phyloP scores from a whole-genome alignment of 2,888 invertebrate species.

The Agonopterix subpropinquella region DNA sequence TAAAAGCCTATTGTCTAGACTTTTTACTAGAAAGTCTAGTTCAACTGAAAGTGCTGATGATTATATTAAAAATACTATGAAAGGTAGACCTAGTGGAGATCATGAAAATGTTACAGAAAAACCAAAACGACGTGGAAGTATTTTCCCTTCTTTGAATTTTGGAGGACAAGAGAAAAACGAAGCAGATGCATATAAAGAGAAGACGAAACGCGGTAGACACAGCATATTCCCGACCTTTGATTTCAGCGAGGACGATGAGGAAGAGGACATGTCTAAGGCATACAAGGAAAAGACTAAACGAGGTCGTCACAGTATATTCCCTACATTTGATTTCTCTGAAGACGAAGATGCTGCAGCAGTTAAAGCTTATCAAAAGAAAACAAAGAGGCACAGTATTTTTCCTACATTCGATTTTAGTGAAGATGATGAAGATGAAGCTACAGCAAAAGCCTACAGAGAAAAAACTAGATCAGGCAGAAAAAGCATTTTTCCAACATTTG shows the following conservation, averaged over 20 bases:
- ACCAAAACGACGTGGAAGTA: slow-evolving; percentile 48
- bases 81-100: slow-evolving; percentile 37
- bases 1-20: slow-evolving; percentile 45
- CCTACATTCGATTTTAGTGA: slow-evolving; percentile 58
- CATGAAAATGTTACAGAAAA: slow-evolving; percentile 37
- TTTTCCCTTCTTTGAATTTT: slow-evolving; percentile 46
- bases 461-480: slow-evolving; percentile 51
- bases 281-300: slow-evolving; percentile 56
- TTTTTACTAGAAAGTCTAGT: slow-evolving; percentile 49
- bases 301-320: slow-evolving; percentile 56
- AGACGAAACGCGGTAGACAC: slow-evolving; percentile 17
- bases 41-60: slow-evolving; percentile 50
- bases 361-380: slow-evolving; percentile 43
- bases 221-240: slow-evolving; percentile 41
- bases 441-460: slow-evolving; percentile 47
- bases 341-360: slow-evolving; percentile 49
- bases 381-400: slow-evolving; percentile 56
- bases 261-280: slow-evolving; percentile 27
- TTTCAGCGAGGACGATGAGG: slow-evolving; percentile 28
- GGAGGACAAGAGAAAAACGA: slow-evolving; percentile 41
- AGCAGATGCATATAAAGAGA: slow-evolving; percentile 38
- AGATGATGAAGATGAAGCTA: slow-evolving; percentile 34
- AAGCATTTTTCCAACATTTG: slow-evolving; percentile 62
- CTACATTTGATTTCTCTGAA: slow-evolving; percentile 60
- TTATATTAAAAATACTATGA: slow-evolving; percentile 51